phyloP scores from a whole-genome alignment of 2,888 invertebrate species.

The Malacosoma neustria region DNA sequence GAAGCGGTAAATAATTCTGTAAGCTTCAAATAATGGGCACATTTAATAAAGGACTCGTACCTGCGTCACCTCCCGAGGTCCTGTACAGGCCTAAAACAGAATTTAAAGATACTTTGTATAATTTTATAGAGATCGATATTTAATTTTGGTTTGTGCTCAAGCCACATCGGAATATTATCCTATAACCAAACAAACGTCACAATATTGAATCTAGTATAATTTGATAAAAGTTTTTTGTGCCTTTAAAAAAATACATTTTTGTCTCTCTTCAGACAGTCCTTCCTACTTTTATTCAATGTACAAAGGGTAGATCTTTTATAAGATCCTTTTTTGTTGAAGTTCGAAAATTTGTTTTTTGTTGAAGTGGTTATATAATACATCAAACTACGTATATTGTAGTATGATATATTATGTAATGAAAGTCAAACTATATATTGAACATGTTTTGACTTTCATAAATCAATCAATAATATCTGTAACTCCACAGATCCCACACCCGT shows the following conservation, averaged over 20 bases:
- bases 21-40: slow-evolving; percentile 21
- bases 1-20: slow-evolving; percentile 18
- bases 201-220: neutral
- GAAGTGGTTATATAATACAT: no score
- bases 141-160: slow-evolving; percentile 25
- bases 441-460: no score
- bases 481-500: no score
- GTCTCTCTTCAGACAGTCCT: no score
- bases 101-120: slow-evolving; percentile 55
- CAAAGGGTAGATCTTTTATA: no score
- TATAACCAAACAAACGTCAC: slow-evolving; percentile 4
- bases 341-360: no score
- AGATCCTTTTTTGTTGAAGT: no score
- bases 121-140: slow-evolving; percentile 37
- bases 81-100: slow-evolving; percentile 66
- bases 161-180: slow-evolving; percentile 12
- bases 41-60: slow-evolving; percentile 21
- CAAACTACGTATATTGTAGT: no score
- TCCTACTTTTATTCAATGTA: no score
- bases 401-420: no score
- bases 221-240: neutral
- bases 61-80: slow-evolving; percentile 51
- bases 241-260: neutral
- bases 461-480: no score
- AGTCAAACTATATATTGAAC: no score